Evolutionary conservation across 1,140 invertebrate genomes (phyloP), one percentile per base, ranked within the genome.

Genomic region (Portunus trituberculatus): DNA sequence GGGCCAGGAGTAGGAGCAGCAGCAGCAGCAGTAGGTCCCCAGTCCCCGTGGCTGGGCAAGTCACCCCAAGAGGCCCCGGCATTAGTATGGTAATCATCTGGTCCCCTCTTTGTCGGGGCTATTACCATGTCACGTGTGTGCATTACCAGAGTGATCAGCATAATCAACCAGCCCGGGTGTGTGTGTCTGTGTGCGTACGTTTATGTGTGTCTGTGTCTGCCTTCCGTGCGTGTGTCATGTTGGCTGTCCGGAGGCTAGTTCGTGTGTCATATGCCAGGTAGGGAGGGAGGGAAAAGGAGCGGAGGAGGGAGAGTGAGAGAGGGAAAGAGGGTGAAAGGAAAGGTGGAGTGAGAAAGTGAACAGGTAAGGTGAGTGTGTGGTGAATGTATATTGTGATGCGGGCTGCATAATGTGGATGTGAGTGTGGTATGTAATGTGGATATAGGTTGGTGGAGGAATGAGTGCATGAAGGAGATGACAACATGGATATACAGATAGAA

Each of bases 21-120:
- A 76, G 67, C 20, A 76, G 67, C 20, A 76, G 67, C 20, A 76
- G 20, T 2, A 76, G 67, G 20, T n/a, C 6, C 67, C 67, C 67
- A 8, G 12, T 76, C 67, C 25, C 67, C 67, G 12, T 20, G n/a
- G 7, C 90, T 20, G 7, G 48, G 48, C n/a, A 25, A 29, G 46
- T 25, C 0, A 32, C 28, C 92, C 92, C 92, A 86, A 32, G 84
- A 32, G 83, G 83, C n/a, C 46, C 84, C 31, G 28, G 87, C 89
- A 94, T 94, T 94, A 94, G 93, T 94, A 94, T 94, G 93, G 88
- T 94, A 94, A 94, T 94, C 91, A 89, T 59, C 67, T 46, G 32
- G 59, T 84, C 93, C 93, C 93, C 93, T 94, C 93, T 94, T 94
- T 91, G 88, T 46, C 93, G 93, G 90, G 83, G 90, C 91, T 86